A percentile compares a stretch with the other conserved stretches of the same genome.
phyloP scores from a whole-genome alignment of 2,797 vertebrate species.

The Aselliscus stoliczkanus region DNA sequence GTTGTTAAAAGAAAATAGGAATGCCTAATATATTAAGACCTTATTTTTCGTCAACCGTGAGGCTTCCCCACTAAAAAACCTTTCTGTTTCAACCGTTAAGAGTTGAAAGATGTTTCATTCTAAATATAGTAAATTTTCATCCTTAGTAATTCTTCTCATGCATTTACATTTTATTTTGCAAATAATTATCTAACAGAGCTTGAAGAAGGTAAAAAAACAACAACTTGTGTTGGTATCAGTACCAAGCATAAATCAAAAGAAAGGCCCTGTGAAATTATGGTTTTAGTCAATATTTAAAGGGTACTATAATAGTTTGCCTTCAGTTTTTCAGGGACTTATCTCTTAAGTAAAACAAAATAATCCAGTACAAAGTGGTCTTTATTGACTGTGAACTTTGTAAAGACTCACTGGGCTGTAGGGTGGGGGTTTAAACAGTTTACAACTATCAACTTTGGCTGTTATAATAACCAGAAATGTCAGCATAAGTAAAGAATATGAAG shows the following conservation, averaged over 20 bases:
- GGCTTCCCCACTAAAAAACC: not conserved
- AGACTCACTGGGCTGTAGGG: not conserved
- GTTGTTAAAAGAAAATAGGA: constrained; percentile 26
- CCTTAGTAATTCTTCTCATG: not conserved
- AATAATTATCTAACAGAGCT: constrained; percentile 9
- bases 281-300: constrained; percentile 5
- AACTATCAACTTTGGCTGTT: not conserved
- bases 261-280: not conserved
- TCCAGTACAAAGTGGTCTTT: not conserved
- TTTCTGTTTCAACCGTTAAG: not conserved
- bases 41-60: constrained; percentile 6
- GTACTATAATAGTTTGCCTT: not conserved
- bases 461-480: not conserved
- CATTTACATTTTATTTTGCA: not conserved
- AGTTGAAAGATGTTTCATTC: not conserved
- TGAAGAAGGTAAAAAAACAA: not conserved
- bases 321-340: not conserved
- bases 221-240: not conserved
- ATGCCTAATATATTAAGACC: not conserved
- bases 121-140: constrained; percentile 20
- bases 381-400: not conserved
- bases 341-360: constrained; percentile 22
- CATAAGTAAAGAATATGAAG: not conserved
- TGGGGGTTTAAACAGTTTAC: not conserved
- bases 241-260: constrained; percentile 6